Evolutionary conservation across 2,888 invertebrate genomes (phyloP).

Genomic region (Eustalomyia histrio): DNA sequence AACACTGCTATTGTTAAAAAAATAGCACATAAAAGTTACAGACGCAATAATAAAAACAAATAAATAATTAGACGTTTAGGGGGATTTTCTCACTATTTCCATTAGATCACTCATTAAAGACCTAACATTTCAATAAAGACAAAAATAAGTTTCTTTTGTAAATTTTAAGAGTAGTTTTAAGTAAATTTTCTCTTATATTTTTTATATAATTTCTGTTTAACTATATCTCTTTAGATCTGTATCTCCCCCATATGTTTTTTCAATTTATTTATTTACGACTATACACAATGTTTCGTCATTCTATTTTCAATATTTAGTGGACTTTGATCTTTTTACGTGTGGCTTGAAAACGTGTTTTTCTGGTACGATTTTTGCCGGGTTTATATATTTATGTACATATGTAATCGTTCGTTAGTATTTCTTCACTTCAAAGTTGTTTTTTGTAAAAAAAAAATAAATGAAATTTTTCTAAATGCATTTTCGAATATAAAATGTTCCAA

Average conservation of each 20-base stretch:
- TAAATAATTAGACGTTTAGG: no score
- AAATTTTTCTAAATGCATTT: not conserved
- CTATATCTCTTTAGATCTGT: constrained; percentile 27
- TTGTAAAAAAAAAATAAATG: not conserved
- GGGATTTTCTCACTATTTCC: no score
- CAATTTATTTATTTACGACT: constrained; percentile 24
- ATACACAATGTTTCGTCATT: constrained; percentile 46
- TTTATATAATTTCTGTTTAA: not conserved
- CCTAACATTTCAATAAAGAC: no score
- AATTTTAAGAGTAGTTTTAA: no score
- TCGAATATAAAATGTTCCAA: not conserved
- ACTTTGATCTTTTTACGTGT: constrained; percentile 68
- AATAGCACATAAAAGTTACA: no score
- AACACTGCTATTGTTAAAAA: no score
- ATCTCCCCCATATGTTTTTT: constrained; percentile 25
- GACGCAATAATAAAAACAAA: no score
- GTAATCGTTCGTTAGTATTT: constrained; percentile 19
- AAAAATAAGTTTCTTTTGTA: no score
- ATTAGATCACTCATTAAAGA: no score
- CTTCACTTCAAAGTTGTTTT: constrained; percentile 17
- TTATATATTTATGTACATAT: constrained; percentile 29
- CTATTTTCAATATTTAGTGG: constrained; percentile 38
- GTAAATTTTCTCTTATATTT: constrained; percentile 8
- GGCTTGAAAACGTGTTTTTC: constrained; percentile 60
- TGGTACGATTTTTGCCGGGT: constrained; percentile 57